Conservation (phyloP, 2,113 vertebrate species). For the Silurus meridionalis region DNA sequence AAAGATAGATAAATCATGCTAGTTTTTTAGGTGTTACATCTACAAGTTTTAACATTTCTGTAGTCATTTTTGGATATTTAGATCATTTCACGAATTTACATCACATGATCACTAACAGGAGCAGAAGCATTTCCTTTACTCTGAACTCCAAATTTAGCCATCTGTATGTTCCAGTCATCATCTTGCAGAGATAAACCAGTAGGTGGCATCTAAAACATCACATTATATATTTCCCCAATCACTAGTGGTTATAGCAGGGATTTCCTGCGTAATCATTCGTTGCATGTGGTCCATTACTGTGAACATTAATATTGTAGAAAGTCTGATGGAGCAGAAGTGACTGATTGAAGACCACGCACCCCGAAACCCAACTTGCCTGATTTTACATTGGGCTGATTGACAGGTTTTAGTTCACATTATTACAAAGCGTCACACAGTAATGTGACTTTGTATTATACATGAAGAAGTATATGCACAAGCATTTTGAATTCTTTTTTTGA, state of each 20-base stretch:
- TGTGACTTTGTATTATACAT: conserved; percentile 46
- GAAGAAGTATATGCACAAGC: conserved; percentile 25
- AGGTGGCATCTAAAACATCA: background rate
- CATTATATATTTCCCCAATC: conserved; percentile 36
- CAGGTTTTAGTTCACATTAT: conserved; percentile 37
- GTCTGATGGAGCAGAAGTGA: conserved; percentile 20
- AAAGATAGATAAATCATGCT: background rate
- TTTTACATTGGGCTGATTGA: conserved; percentile 28
- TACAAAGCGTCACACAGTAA: conserved; percentile 25
- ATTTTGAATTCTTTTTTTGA: background rate
- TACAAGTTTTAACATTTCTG: background rate
- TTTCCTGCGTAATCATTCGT: conserved; percentile 25
- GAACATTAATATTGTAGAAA: conserved; percentile 40
- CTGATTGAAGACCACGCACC: background rate
- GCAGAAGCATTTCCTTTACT: background rate
- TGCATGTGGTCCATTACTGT: conserved; percentile 29
- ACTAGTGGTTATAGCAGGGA: background rate
- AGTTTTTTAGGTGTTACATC: background rate
- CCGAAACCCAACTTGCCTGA: background rate
- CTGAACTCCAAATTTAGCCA: background rate
- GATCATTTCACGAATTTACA: background rate
- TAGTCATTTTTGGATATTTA: background rate
- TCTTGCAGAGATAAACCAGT: conserved; percentile 1
- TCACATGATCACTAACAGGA: background rate
- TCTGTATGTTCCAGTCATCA: background rate